Conservation (phyloP, 2,888 invertebrate genomes). For the Furcula furcula region DNA sequence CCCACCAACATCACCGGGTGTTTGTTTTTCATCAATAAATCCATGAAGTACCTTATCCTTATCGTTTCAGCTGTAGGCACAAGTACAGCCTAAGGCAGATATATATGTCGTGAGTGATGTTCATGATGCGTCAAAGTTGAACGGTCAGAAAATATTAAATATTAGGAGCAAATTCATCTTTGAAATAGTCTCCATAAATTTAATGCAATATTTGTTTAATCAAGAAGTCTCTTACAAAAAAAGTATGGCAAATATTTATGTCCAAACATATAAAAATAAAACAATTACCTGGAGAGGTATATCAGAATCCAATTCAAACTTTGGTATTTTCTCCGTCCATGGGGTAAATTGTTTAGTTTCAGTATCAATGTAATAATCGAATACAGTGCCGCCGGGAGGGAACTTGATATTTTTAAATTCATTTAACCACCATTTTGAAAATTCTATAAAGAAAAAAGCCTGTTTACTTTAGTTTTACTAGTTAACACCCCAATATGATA, state of each 20-base stretch:
- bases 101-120: too few relatives aligned
- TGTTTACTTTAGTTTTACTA: too few relatives aligned
- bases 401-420: slow-evolving; percentile 98
- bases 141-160: too few relatives aligned
- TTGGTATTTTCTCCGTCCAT: slow-evolving; percentile 94
- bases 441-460: slow-evolving; percentile 90
- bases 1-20: slow-evolving; percentile 98
- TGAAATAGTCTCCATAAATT: too few relatives aligned
- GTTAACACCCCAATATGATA: too few relatives aligned
- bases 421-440: slow-evolving; percentile 98
- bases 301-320: slow-evolving; percentile 95
- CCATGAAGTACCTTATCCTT: slow-evolving; percentile 92
- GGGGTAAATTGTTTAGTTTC: slow-evolving; percentile 94
- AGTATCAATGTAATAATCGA: slow-evolving; percentile 95
- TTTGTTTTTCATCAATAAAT: slow-evolving; percentile 92
- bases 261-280: too few relatives aligned
- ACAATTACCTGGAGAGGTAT: slow-evolving; percentile 91
- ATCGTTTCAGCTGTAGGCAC: slow-evolving; percentile 97
- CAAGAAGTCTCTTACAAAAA: too few relatives aligned
- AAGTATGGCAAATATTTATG: too few relatives aligned
- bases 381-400: slow-evolving; percentile 94
- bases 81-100: slow-evolving; percentile 94
- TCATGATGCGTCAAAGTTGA: too few relatives aligned
- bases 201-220: too few relatives aligned
- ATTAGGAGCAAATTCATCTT: too few relatives aligned